phyloP scores from a whole-genome alignment of 2,888 invertebrate genomes.

The Sinelater perroti region DNA sequence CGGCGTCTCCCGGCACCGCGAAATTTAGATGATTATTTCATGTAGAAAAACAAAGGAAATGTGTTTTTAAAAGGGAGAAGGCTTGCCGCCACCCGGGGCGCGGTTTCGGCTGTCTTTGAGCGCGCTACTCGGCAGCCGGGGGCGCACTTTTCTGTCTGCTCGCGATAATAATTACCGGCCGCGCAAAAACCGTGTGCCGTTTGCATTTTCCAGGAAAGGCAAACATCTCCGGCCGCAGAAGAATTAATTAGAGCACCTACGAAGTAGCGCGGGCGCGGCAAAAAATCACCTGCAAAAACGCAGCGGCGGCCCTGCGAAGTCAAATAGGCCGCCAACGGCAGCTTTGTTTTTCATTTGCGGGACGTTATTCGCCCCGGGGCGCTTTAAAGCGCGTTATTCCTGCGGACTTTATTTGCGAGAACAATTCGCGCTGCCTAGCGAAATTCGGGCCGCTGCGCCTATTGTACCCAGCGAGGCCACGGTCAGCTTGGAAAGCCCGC shows the following conservation, averaged over 20 bases:
- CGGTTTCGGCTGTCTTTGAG: slow-evolving; percentile 2
- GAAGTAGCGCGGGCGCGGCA: too few species aligned
- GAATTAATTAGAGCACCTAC: slow-evolving; percentile 7
- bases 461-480: too few species aligned
- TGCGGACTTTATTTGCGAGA: slow-evolving; percentile 32
- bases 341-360: slow-evolving; percentile 30
- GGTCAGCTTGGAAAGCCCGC: slow-evolving; percentile 29
- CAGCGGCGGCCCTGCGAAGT: too few species aligned
- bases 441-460: too few species aligned
- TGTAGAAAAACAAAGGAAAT: slow-evolving; percentile 34
- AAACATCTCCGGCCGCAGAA: not conserved
- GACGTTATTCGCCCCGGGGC: slow-evolving; percentile 22
- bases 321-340: slow-evolving; percentile 24
- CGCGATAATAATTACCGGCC: too few species aligned
- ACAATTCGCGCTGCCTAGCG: slow-evolving; percentile 32
- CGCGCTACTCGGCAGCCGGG: not conserved
- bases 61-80: slow-evolving; percentile 22
- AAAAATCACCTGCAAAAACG: too few species aligned
- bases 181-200: too few species aligned
- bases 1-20: slow-evolving; percentile 28
- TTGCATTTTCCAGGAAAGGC: not conserved
- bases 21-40: slow-evolving; percentile 37
- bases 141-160: not conserved
- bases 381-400: slow-evolving; percentile 27
- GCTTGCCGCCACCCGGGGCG: slow-evolving; percentile 9